Conservation (phyloP, 2,113 vertebrate species). For the Onychostoma macrolepis region DNA sequence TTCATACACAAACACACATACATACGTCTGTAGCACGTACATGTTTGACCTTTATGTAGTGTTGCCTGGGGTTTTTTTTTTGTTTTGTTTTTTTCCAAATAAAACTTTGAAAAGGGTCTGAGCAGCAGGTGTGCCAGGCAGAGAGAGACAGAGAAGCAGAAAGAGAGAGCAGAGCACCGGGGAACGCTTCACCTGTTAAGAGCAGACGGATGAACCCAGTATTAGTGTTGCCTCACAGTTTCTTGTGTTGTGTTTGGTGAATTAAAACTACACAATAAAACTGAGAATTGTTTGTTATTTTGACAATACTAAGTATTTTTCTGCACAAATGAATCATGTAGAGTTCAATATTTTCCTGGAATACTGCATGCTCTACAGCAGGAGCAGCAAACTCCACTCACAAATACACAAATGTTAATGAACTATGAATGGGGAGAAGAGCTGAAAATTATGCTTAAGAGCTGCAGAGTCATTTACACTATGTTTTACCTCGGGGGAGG, state of each 20-base stretch:
- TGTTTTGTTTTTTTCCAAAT: slow-evolving; percentile 64
- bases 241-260: neutral
- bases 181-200: slow-evolving; percentile 69
- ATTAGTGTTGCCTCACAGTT: slow-evolving; percentile 45
- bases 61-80: slow-evolving; percentile 54
- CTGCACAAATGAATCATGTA: neutral
- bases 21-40: slow-evolving; percentile 41
- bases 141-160: slow-evolving; percentile 3
- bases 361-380: neutral
- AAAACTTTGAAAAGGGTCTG: slow-evolving; percentile 72
- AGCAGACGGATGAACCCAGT: slow-evolving; percentile 61
- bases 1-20: slow-evolving; percentile 53
- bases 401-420: neutral
- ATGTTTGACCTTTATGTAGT: slow-evolving; percentile 43
- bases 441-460: neutral
- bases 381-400: neutral
- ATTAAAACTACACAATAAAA: slow-evolving; percentile 17
- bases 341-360: neutral
- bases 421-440: neutral
- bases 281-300: neutral
- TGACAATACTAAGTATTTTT: neutral
- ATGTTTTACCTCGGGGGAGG: slow-evolving; percentile 70
- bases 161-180: slow-evolving; percentile 45
- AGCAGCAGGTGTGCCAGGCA: slow-evolving; percentile 63
- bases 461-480: slow-evolving; percentile 45